Percentiles rank a stretch among this genome's conserved stretches.
Evolutionary conservation across 2,888 invertebrate genomes (phyloP).

Genomic region (Panzeria rudis): DNA sequence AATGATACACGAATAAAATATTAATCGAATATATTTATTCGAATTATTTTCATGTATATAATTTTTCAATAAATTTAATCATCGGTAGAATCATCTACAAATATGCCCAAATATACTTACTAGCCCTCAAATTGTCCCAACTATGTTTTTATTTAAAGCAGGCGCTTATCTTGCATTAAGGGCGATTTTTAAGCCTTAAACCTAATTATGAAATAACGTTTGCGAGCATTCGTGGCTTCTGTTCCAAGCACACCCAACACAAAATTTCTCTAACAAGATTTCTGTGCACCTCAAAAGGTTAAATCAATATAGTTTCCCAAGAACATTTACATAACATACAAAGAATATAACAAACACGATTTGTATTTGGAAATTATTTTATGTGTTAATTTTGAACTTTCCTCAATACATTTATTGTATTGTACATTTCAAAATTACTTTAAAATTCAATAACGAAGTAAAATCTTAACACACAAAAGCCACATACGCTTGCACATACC

Average conservation of each 20-base stretch:
- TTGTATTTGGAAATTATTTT: conserved; percentile 67
- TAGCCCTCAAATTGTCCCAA: too few relatives aligned
- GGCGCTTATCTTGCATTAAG: too few relatives aligned
- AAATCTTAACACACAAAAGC: conserved; percentile 59
- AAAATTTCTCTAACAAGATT: neutral
- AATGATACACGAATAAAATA: too few relatives aligned
- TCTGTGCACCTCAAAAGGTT: conserved; percentile 28
- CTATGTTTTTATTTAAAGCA: too few relatives aligned
- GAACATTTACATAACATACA: neutral
- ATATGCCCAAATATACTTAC: too few relatives aligned
- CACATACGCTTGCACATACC: conserved; percentile 20
- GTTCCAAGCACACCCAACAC: neutral
- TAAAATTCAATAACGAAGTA: conserved; percentile 64
- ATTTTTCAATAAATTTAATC: too few relatives aligned
- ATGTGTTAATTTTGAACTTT: conserved; percentile 72
- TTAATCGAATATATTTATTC: neutral
- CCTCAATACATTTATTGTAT: conserved; percentile 65
- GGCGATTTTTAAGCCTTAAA: too few relatives aligned
- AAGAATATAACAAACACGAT: conserved; percentile 25
- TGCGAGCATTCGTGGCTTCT: too few relatives aligned
- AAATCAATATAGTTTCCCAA: conserved; percentile 12
- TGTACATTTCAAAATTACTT: conserved; percentile 54
- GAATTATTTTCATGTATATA: neutral
- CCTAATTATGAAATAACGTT: too few relatives aligned
- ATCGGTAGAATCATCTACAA: too few relatives aligned